phyloP scores from a whole-genome alignment of 1,140 invertebrate species.

The Hyphantria cunea region DNA sequence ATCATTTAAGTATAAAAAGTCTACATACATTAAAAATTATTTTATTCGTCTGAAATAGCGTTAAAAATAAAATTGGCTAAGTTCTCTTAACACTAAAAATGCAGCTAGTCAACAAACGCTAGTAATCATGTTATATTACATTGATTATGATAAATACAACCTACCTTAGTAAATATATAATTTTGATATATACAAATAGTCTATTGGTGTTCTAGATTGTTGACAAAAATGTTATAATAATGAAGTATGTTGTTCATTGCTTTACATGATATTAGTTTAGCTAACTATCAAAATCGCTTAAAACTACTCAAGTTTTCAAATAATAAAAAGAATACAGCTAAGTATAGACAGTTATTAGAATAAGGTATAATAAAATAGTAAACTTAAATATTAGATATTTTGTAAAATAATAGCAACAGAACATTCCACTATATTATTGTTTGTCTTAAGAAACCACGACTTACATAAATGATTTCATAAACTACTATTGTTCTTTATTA shows the following conservation, averaged over 20 bases:
- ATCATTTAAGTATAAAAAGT: too few relatives aligned
- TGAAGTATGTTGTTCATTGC: constrained; percentile 1
- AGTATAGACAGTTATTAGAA: too few relatives aligned
- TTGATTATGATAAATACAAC: neutral
- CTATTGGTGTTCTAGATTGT: neutral
- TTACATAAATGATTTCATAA: neutral
- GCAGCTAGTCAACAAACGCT: too few relatives aligned
- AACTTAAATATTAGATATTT: neutral
- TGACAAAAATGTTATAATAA: neutral
- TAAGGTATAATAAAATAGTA: too few relatives aligned
- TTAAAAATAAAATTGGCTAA: too few relatives aligned
- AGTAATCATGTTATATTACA: too few relatives aligned
- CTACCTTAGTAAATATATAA: neutral
- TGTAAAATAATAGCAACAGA: neutral
- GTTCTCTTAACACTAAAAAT: too few relatives aligned
- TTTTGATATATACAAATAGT: neutral
- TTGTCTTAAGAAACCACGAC: neutral
- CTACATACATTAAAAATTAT: too few relatives aligned
- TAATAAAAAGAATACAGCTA: too few relatives aligned
- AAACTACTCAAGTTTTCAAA: too few relatives aligned
- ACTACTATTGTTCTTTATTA: constrained; percentile 48
- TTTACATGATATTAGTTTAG: constrained; percentile 15
- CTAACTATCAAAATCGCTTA: constrained; percentile 10
- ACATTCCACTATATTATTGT: neutral
- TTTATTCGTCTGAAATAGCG: too few relatives aligned